These are phyloP conservation scores for Archips crataeganus DNA, from an alignment of 2,888 invertebrate genomes.

Conservation along the genomic window DNA sequence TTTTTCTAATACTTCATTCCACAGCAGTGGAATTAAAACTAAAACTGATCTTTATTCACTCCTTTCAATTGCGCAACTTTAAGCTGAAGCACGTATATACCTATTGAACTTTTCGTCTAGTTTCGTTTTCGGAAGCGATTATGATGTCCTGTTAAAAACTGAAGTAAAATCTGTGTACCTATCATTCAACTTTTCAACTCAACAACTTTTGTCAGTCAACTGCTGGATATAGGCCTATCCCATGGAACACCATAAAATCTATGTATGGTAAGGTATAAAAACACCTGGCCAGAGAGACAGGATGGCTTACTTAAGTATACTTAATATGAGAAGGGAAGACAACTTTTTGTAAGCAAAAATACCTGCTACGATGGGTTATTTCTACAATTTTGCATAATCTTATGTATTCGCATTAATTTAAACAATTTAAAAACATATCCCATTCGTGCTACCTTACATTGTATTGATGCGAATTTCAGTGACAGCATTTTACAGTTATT, in stretches of 20 bases:
- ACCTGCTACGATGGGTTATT: not conserved
- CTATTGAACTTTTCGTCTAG: not conserved
- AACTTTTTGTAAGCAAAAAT: not conserved
- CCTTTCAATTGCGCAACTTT: not conserved
- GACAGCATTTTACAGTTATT: conserved; percentile 16
- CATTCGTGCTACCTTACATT: conserved; percentile 10
- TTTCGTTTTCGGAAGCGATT: not conserved
- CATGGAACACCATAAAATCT: not conserved
- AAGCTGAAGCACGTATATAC: not conserved
- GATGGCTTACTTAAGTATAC: not conserved
- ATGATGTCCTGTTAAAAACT: not conserved
- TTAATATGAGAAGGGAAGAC: not conserved
- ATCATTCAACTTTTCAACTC: too few relatives aligned
- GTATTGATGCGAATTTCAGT: conserved; percentile 26
- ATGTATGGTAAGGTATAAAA: not conserved
- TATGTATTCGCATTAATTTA: not conserved
- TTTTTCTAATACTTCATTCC: not conserved
- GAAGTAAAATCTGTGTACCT: not conserved
- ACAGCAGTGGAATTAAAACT: not conserved
- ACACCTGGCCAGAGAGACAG: not conserved
- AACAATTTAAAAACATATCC: conserved; percentile 14
- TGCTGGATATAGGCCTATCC: too few relatives aligned
- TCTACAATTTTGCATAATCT: not conserved
- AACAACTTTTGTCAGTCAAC: too few relatives aligned
- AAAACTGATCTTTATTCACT: not conserved